Conservation (phyloP, 1,140 invertebrate species). For the Drosophila trapezifrons region DNA sequence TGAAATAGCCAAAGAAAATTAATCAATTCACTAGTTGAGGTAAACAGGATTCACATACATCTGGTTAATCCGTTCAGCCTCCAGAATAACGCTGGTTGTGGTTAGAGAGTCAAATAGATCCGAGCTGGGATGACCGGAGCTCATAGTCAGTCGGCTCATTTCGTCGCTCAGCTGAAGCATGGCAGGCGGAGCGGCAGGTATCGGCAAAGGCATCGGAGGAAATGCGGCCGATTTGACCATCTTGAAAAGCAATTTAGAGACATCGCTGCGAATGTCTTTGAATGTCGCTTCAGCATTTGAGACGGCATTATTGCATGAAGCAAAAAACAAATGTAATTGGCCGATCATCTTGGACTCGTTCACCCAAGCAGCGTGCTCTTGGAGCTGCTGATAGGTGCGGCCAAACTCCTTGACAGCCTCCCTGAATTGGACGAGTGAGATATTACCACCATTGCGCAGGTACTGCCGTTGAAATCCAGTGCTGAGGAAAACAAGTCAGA, state of each 20-base stretch:
- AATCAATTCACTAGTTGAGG: background rate
- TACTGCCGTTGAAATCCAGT: background rate
- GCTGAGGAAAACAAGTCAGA: background rate
- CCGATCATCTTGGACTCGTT: slow-evolving; percentile 7
- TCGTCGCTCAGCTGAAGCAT: slow-evolving; percentile 32
- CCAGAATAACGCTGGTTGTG: slow-evolving; percentile 28
- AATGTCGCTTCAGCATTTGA: background rate
- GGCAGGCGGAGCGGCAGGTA: background rate
- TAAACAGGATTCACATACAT: slow-evolving; percentile 32
- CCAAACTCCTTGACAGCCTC: background rate
- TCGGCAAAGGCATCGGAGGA: background rate
- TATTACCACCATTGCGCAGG: background rate
- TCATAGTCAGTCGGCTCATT: slow-evolving; percentile 42
- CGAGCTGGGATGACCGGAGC: background rate
- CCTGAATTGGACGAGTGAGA: slow-evolving; percentile 10
- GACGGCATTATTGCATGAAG: background rate
- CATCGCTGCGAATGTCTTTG: slow-evolving; percentile 4
- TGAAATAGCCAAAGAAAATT: slow-evolving; percentile 16
- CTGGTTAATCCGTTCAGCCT: slow-evolving; percentile 29
- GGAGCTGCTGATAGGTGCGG: background rate
- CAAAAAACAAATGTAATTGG: slow-evolving; percentile 5
- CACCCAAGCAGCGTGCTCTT: background rate
- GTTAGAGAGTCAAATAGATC: slow-evolving; percentile 36
- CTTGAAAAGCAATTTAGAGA: slow-evolving; percentile 2
- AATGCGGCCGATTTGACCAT: slow-evolving; percentile 25